These are phyloP conservation scores for Myotis davidii DNA, from an alignment of 2,113 vertebrate genomes.

Conservation along the genomic window DNA sequence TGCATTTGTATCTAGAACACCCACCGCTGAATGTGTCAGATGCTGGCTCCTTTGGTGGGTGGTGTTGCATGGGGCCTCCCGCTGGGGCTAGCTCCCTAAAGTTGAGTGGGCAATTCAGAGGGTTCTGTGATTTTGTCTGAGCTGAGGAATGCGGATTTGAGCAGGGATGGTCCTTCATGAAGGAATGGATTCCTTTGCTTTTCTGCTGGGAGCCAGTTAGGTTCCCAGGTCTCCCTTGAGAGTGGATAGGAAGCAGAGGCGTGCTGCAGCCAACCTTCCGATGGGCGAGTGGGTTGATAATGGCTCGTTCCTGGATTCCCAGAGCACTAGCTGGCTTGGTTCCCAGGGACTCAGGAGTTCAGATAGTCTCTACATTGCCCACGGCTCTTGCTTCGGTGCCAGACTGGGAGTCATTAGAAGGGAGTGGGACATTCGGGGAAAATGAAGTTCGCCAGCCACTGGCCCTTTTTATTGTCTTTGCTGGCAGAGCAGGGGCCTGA, in stretches of 20 bases:
- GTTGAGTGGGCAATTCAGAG: not conserved
- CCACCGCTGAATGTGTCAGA: conserved; percentile 35
- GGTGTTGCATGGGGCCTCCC: not conserved
- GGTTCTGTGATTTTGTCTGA: not conserved
- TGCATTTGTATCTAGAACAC: conserved; percentile 51
- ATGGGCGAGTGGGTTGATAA: not conserved
- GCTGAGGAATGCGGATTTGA: not conserved
- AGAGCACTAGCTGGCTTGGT: not conserved
- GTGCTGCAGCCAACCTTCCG: not conserved
- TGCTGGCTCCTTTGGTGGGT: conserved; percentile 18
- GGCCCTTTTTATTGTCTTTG: conserved; percentile 33
- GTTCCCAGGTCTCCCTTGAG: not conserved
- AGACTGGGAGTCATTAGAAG: not conserved
- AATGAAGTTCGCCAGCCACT: not conserved
- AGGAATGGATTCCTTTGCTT: conserved; percentile 10
- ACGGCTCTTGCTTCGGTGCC: not conserved
- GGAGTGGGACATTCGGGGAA: not conserved
- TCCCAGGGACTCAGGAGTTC: not conserved
- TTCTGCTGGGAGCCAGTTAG: not conserved
- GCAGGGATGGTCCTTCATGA: not conserved
- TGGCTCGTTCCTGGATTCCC: not conserved
- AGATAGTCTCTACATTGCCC: not conserved
- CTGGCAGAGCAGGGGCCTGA: not conserved
- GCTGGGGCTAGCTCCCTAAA: not conserved
- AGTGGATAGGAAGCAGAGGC: not conserved